Evolutionary conservation across 2,888 invertebrate genomes (phyloP).

Genomic region (Polyploca ridens): DNA sequence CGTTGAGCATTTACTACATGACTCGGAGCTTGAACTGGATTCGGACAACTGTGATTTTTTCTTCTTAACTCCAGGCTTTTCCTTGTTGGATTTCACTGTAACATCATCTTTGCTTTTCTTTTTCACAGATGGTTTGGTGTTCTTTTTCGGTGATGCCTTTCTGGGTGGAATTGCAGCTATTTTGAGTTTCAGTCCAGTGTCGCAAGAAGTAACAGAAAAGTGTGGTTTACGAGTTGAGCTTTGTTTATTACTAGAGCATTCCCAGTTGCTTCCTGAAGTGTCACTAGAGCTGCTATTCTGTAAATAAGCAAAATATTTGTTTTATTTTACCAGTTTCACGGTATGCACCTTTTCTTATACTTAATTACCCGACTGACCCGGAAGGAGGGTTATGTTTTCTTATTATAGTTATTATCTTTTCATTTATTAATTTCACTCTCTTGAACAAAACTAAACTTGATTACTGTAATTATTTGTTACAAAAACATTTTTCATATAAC

Average conservation of each 20-base stretch:
- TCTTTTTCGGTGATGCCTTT: slow-evolving; percentile 66
- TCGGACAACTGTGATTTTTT: slow-evolving; percentile 67
- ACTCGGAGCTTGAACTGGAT: slow-evolving; percentile 77
- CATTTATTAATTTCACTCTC: too few relatives aligned
- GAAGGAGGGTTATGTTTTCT: too few relatives aligned
- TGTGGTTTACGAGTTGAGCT: slow-evolving; percentile 71
- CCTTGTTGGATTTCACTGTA: slow-evolving; percentile 42
- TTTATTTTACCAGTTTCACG: slow-evolving; percentile 19
- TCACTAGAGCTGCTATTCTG: slow-evolving; percentile 75
- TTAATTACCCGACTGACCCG: too few relatives aligned
- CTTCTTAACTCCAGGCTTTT: slow-evolving; percentile 44
- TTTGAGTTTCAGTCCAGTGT: slow-evolving; percentile 85
- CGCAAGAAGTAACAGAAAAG: slow-evolving; percentile 86
- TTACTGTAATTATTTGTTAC: too few relatives aligned
- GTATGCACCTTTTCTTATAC: too few relatives aligned
- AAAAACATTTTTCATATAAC: slow-evolving; percentile 16
- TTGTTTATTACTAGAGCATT: slow-evolving; percentile 68
- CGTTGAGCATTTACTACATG: slow-evolving; percentile 79
- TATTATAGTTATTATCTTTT: too few relatives aligned
- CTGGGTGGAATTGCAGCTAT: slow-evolving; percentile 85
- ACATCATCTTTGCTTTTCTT: slow-evolving; percentile 60
- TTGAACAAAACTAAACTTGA: too few relatives aligned
- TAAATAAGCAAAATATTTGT: slow-evolving; percentile 40
- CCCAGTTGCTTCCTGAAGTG: slow-evolving; percentile 76
- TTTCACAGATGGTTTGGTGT: slow-evolving; percentile 64